Evolutionary conservation across 2,113 vertebrate species (phyloP), one percentile per base, ranked within the genome.

Genomic region (Istiophorus platypterus): DNA sequence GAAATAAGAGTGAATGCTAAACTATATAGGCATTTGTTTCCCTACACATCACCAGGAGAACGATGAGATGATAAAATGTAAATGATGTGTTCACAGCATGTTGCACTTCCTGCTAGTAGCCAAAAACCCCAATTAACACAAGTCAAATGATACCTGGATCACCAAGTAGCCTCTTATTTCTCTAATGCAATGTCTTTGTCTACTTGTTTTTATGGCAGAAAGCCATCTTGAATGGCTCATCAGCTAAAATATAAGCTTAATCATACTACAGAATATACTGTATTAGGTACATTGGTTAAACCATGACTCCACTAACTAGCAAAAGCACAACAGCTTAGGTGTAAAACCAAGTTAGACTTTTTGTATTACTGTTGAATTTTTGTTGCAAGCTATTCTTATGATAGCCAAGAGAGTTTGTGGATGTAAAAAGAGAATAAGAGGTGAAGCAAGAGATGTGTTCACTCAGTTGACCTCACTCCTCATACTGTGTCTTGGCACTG

Each of bases 401-500:
- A 41, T 29, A 51, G 18, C 18, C 51, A 59, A 51, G 59, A 69
- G 58, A 14, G 8, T 41, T 67, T 70, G 63, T 51, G 73, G n/a
- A 49, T 65, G 61, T 45, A 62, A 24, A 51, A 45, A 24, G 61
- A 62, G 14, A 62, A 17, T 24, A 66, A 69, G 52, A 80, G 18
- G 80, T 86, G 81, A 78, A 85, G 71, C 71, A 74, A 80, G 65
- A 70, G 78, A 61, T 67, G 8, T 88, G 81, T 92, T 89, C 78
- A 87, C 78, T 85, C 82, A 90, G 85, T 87, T 80, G 85, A 80
- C 78, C 71, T 84, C 47, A 11, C 51, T 59, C 77, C 56, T 71
- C 90, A 82, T 71, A 87, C 90, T 88, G 87, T 72, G 90, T 65
- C 62, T 91, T 91, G 90, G 90, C 87, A 78, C 85, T 59, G 76